Evolutionary conservation across 2,888 invertebrate genomes (phyloP).

Genomic region (Acrobasis consociella): DNA sequence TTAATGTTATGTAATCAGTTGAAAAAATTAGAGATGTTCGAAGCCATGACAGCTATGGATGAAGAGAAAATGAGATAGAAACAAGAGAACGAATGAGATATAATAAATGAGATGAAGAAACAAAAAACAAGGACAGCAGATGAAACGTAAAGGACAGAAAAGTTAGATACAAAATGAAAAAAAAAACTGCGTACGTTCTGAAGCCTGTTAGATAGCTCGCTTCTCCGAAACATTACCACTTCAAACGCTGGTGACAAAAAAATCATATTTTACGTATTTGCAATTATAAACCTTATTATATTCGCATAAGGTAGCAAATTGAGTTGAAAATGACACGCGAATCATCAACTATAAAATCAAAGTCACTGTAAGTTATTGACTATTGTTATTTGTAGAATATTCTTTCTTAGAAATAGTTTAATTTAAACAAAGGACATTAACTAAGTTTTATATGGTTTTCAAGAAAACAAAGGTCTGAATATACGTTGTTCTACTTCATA

Average conservation of each 20-base stretch:
- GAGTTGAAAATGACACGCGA: not conserved
- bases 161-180: slow-evolving; percentile 68
- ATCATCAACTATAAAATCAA: not conserved
- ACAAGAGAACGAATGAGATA: slow-evolving; percentile 21
- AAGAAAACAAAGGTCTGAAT: not conserved
- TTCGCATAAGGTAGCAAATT: slow-evolving; percentile 23
- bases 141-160: slow-evolving; percentile 27
- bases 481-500: too few relatives aligned
- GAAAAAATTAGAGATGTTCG: not conserved
- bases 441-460: not conserved
- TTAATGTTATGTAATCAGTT: not conserved
- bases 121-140: slow-evolving; percentile 21
- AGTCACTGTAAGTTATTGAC: not conserved
- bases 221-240: slow-evolving; percentile 63
- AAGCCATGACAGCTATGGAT: slow-evolving; percentile 16
- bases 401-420: not conserved
- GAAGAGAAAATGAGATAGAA: not conserved
- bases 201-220: slow-evolving; percentile 73
- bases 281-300: slow-evolving; percentile 15
- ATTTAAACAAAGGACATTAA: not conserved
- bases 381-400: not conserved
- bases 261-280: slow-evolving; percentile 32
- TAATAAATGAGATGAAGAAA: slow-evolving; percentile 33
- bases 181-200: slow-evolving; percentile 73
- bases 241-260: slow-evolving; percentile 79